Base-by-base conservation (phyloP, 2,797 vertebrate genomes). In the Sebastiscus albofasciatus region DNA sequence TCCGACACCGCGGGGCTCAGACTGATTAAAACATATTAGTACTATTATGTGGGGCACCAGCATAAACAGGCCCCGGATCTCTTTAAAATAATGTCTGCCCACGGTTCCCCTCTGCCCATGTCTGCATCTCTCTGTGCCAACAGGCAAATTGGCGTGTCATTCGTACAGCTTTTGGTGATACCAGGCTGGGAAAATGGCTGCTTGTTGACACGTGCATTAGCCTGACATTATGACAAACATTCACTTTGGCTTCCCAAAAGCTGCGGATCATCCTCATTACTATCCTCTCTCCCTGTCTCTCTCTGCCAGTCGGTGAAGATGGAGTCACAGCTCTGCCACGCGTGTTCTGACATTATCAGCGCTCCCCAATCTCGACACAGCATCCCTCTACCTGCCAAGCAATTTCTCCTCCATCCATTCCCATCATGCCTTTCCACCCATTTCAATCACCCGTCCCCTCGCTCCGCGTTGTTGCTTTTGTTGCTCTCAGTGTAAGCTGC, bases 11-110 rank as follows among this genome's bases (percentile, higher is more conserved):
- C 34, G 4, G 86, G 91, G 81, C 73, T 72, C 78, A 90, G 82
- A 87, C 91, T 93, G 86, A 91, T 94, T 92, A 92, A 91, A 92
- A 92, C 80, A 89, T 84, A 90, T 92, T 87, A 91, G 79, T 46
- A 77, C 64, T 77, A 84, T 80, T 90, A 89, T 93, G 77, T 86
- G 82, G 81, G 83, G 70, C 79, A 71, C 26, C 70, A 12, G 85
- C 77, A 89, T 90, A 89, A 94, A 90, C 82, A 86, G 71, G 64
- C 74, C 78, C 74, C 2, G 1, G 20, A 73, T 84, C 54, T 46
- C 8, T 80, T 68, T 64, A 77, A 83, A 67, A 80, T 72, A 52
- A 52, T 33, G 65, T 88, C 83, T 75, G 34, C 60, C 13, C 33
- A 55, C 22, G 34, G 62, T 26, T 26, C 42, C 54, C 29, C 4